phyloP scores from a whole-genome alignment of 2,888 invertebrate genomes.

The Sphaerophoria taeniata region DNA sequence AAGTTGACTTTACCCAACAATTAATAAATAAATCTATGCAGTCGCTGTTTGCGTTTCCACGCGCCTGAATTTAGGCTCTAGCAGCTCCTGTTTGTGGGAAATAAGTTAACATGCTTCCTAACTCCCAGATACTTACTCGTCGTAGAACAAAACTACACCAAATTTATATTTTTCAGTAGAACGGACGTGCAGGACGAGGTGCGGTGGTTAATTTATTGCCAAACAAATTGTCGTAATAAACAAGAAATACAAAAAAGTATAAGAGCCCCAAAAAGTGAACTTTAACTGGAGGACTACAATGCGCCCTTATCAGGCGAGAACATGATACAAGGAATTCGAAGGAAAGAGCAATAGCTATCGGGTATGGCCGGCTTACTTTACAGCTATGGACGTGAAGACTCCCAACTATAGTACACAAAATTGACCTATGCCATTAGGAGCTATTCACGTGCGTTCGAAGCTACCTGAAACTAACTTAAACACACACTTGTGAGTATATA shows the following conservation, averaged over 20 bases:
- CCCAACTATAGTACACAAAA: conserved; percentile 6
- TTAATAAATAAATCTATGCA: conserved; percentile 71
- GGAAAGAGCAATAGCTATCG: conserved; percentile 51
- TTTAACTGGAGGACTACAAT: conserved; percentile 69
- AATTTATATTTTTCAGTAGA: too few relatives aligned
- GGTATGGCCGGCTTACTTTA: too few relatives aligned
- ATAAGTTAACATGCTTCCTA: conserved; percentile 24
- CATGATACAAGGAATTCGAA: conserved; percentile 71
- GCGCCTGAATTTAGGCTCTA: neutral
- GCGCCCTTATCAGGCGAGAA: conserved; percentile 73
- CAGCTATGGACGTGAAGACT: neutral
- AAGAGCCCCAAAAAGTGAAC: conserved; percentile 16
- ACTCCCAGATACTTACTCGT: conserved; percentile 4
- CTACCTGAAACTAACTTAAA: conserved; percentile 28
- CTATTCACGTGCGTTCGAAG: conserved; percentile 6
- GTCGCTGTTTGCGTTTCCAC: conserved; percentile 31
- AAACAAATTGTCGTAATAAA: conserved; percentile 72
- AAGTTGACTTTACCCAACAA: conserved; percentile 72
- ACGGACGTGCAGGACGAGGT: neutral
- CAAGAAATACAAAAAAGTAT: conserved; percentile 26
- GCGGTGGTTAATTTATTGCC: conserved; percentile 68
- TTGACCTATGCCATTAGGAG: conserved; percentile 66
- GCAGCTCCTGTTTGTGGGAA: neutral
- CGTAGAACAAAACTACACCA: neutral
- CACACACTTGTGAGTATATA: neutral